Conservation (phyloP, 2,797 vertebrate genomes). For the Psittacula derbiana region DNA sequence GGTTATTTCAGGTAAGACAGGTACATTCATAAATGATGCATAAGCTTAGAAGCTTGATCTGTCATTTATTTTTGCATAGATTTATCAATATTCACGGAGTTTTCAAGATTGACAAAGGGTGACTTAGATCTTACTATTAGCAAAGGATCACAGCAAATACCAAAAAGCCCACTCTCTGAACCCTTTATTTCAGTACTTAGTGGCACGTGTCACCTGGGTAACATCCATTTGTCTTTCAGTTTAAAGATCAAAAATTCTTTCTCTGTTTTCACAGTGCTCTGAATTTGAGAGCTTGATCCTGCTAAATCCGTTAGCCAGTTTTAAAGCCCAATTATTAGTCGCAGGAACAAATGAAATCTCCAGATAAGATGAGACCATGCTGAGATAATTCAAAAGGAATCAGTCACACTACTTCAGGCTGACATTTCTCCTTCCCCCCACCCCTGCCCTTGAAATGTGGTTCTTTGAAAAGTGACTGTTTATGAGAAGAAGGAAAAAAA, state of each 20-base stretch:
- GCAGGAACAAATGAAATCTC: not conserved
- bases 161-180: not conserved
- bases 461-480: not conserved
- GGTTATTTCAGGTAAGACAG: not conserved
- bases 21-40: not conserved
- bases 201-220: not conserved
- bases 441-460: not conserved
- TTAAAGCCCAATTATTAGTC: constrained; percentile 40
- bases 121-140: not conserved
- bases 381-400: constrained; percentile 47
- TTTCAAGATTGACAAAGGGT: not conserved
- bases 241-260: constrained; percentile 31
- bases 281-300: constrained; percentile 43
- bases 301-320: not conserved
- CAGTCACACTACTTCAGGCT: not conserved
- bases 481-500: not conserved
- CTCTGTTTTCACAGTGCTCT: constrained; percentile 11
- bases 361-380: constrained; percentile 1
- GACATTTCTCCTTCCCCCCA: not conserved
- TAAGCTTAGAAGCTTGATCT: not conserved
- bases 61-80: not conserved
- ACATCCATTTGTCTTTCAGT: constrained; percentile 16
- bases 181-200: not conserved
- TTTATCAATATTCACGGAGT: not conserved
- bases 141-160: not conserved